Base-by-base conservation (phyloP, 2,113 vertebrate genomes). In the Formicarius rufipectus region DNA sequence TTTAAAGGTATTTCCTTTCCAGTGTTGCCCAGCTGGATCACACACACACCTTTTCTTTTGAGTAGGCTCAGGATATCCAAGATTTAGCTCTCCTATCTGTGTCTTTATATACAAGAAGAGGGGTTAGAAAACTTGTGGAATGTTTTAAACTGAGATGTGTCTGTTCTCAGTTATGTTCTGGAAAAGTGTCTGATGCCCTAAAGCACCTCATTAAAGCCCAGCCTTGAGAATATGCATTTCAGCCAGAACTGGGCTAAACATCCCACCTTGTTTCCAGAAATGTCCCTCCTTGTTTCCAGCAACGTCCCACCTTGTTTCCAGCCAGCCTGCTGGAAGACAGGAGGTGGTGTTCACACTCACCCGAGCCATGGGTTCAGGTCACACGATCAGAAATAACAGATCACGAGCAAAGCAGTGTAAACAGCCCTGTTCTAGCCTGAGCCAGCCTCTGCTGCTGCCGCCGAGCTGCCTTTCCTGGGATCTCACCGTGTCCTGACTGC, bases 281-380 rank as follows among this genome's bases (percentile, higher is more conserved):
- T 7, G 37, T 28, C 47, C 10, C 49, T 17, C 25, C 59, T 27
- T 13, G 8, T 59, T 81, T 27, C 31, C 72, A 42, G 66, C 12
- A 77, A 37, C 11, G 44, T 28, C 55, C 12, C 40, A 21, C 25
- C 50, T 27, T 10, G 10, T 52, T 81, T 82, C 62, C 71, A 83
- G 30, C 25, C 0, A 0, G 30, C n/a, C 40, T 14, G 3, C 27
- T 4, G 13, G 30, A 28, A 56, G 1, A 12, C 27, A 25, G 59
- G 64, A 81, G 56, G 44, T 59, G 47, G 11, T 79, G 52, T 40
- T 79, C 23, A 35, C 40, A 45, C 5, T 52, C 9, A 30, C 8
- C 12, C 1, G 6, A 28, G 64, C 83, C 0, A 0, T 22, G 58
- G 13, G 44, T 49, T 79, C 52, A 52, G 62, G 67, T 73, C 91